Evolutionary conservation across 2,888 invertebrate genomes (phyloP), one percentile per base, ranked within the genome.

Genomic region (Lottia scabra): DNA sequence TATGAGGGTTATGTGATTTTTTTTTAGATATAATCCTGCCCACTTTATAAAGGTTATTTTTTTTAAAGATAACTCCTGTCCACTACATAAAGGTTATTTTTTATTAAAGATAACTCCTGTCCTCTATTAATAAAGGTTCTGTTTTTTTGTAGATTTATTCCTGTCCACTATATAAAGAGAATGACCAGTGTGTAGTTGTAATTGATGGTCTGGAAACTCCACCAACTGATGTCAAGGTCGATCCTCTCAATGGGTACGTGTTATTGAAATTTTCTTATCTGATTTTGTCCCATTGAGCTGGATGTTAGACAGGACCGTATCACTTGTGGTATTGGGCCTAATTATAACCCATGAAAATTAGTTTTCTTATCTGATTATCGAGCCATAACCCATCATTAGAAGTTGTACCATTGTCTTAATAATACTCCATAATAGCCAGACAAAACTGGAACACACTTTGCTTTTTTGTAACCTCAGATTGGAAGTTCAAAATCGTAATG

Each of bases 211-310:
- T 96, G 71, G 91, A 92, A 68, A 92, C 92, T 6, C 92, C 93
- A 80, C 95, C 96, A 0, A 92, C 93, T 71, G 95, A 95, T 84
- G 92, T 98, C 80, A 94, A 96, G 90, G 95, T 96, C 0, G 98
- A 98, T 91, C 96, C 98, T 45, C 94, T 95, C 84, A 97, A 97
- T 88, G 98, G 97, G 92, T 94, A 89, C 90, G 91, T 87, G 38
- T 56, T 30, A n/a, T 43, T 26, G 13, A 16, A 30, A 44, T n/a
- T 46, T 26, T 64, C 62, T 16, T 45, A 43, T n/a, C n/a, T n/a
- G n/a, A n/a, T n/a, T n/a, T n/a, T n/a, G n/a, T n/a, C n/a, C n/a
- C n/a, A n/a, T n/a, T n/a, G n/a, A n/a, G n/a, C n/a, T n/a, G n/a
- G n/a, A n/a, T n/a, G n/a, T n/a, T n/a, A n/a, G n/a, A n/a, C n/a